These are phyloP conservation scores for Gymnocypris eckloni DNA, from an alignment of 2,797 vertebrate species.

Conservation along the genomic window DNA sequence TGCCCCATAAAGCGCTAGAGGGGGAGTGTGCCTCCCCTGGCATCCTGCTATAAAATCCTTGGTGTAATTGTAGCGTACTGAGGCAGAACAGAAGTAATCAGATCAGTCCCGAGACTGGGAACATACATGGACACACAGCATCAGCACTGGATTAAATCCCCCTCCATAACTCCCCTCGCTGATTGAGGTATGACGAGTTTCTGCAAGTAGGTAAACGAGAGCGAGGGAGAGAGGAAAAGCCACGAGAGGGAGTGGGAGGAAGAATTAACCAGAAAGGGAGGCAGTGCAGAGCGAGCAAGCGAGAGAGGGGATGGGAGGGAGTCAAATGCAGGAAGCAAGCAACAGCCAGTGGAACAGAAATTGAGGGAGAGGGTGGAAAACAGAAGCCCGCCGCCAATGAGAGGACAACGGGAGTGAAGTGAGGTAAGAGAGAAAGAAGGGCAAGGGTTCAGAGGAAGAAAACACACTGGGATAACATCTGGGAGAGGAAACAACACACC, in stretches of 20 bases:
- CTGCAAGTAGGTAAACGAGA: slow-evolving; percentile 52
- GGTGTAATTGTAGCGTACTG: slow-evolving; percentile 80
- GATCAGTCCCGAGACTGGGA: slow-evolving; percentile 72
- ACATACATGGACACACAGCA: slow-evolving; percentile 72
- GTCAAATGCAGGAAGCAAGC: slow-evolving; percentile 63
- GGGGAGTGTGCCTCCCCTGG: slow-evolving; percentile 17
- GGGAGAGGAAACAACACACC: slow-evolving; percentile 56
- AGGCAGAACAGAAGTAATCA: slow-evolving; percentile 78
- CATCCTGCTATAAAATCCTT: slow-evolving; percentile 69
- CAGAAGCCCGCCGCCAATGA: slow-evolving; percentile 53
- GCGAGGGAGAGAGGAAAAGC: slow-evolving; percentile 52
- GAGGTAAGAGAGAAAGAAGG: slow-evolving; percentile 68
- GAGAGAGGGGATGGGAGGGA: slow-evolving; percentile 51
- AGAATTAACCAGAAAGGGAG: slow-evolving; percentile 60
- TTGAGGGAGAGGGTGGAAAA: slow-evolving; percentile 60
- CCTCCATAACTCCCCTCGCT: slow-evolving; percentile 54
- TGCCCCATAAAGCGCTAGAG: slow-evolving; percentile 44
- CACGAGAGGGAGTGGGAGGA: slow-evolving; percentile 61
- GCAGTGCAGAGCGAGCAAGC: slow-evolving; percentile 55
- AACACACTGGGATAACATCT: slow-evolving; percentile 63
- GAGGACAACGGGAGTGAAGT: slow-evolving; percentile 43
- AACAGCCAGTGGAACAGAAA: slow-evolving; percentile 62
- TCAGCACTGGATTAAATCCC: slow-evolving; percentile 74
- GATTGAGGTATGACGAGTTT: slow-evolving; percentile 77
- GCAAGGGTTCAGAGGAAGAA: slow-evolving; percentile 71